Conservation (phyloP, 2,113 vertebrate species). For the Hiodon tergisus region DNA sequence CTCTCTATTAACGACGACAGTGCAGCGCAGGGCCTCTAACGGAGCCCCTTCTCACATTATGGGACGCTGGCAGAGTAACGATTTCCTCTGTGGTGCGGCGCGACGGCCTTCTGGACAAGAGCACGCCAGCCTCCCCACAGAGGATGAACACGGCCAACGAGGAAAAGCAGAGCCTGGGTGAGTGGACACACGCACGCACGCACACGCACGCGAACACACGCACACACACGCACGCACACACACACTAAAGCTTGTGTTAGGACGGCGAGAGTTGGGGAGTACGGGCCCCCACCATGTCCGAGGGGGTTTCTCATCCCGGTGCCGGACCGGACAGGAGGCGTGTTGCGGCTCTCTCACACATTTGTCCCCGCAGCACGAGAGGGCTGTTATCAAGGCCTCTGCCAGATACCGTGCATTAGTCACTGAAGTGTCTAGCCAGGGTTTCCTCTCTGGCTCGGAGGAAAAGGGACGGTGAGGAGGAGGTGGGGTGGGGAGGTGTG, state of each 20-base stretch:
- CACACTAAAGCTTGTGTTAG: too few species aligned
- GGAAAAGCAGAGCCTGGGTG: too few species aligned
- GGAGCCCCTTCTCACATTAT: slow-evolving; percentile 34
- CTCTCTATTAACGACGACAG: slow-evolving; percentile 71
- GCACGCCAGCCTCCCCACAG: neutral
- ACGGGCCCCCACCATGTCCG: neutral
- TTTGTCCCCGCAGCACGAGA: slow-evolving; percentile 71
- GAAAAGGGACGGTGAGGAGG: slow-evolving; percentile 48
- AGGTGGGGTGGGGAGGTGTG: slow-evolving; percentile 42
- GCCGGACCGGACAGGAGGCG: neutral
- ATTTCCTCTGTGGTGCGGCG: neutral
- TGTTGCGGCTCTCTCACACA: slow-evolving; percentile 41
- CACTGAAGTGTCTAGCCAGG: slow-evolving; percentile 71
- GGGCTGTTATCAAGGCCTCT: slow-evolving; percentile 62
- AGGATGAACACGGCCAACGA: neutral
- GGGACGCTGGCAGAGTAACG: neutral
- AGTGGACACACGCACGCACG: too few species aligned
- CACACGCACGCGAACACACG: too few species aligned
- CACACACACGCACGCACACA: too few species aligned
- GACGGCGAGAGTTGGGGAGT: too few species aligned
- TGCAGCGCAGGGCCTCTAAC: slow-evolving; percentile 55
- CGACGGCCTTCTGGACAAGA: neutral
- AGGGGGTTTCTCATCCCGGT: slow-evolving; percentile 45
- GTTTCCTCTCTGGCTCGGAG: slow-evolving; percentile 69
- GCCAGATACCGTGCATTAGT: slow-evolving; percentile 76